Evolutionary conservation across 2,797 vertebrate genomes (phyloP).

Genomic region (Sitta carolinensis): DNA sequence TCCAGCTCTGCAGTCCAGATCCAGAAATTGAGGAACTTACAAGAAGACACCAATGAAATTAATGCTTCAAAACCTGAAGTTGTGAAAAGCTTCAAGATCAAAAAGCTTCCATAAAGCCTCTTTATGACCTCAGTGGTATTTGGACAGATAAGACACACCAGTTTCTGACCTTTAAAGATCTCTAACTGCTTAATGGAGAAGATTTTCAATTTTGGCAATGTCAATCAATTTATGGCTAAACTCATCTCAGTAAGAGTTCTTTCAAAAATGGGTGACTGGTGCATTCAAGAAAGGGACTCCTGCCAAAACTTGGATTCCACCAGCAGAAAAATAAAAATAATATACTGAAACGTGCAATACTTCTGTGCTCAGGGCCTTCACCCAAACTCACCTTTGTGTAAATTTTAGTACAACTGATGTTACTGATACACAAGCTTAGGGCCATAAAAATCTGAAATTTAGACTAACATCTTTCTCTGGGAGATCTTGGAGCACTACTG

Average conservation of each 20-base stretch:
- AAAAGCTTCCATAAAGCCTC: not conserved
- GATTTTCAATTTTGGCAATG: not conserved
- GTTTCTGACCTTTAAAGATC: not conserved
- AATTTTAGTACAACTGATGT: not conserved
- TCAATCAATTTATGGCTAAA: not conserved
- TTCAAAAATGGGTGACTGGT: not conserved
- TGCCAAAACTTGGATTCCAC: not conserved
- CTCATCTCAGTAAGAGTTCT: not conserved
- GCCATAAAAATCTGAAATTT: not conserved
- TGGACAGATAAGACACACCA: not conserved
- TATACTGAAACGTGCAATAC: accelerated
- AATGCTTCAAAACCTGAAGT: not conserved
- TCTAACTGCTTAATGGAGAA: not conserved
- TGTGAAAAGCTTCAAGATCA: not conserved
- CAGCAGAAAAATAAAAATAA: not conserved
- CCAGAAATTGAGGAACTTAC: not conserved
- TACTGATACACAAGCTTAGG: not conserved
- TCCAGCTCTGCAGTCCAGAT: not conserved
- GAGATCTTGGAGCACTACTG: not conserved
- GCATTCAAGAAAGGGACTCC: not conserved
- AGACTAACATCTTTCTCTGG: not conserved
- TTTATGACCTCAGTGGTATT: not conserved
- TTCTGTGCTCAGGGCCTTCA: not conserved
- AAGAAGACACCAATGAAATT: not conserved
- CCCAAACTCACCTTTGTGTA: not conserved